Conservation (phyloP, 2,113 vertebrate genomes). For the Mus pahari region DNA sequence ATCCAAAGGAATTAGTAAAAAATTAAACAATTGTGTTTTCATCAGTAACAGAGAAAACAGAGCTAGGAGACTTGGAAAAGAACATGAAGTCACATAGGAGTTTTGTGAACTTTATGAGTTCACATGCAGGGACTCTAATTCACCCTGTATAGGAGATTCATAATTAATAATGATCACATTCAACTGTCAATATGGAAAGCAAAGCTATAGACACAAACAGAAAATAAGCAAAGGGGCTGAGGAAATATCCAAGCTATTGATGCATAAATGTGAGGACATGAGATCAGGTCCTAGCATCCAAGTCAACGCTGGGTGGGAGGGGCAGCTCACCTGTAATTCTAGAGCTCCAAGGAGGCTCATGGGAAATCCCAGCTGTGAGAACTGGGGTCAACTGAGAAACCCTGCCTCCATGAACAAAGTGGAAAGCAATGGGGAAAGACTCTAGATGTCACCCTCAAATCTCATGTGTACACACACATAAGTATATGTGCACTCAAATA, state of each 20-base stretch:
- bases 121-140: not conserved
- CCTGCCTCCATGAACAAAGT: not conserved
- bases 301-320: not conserved
- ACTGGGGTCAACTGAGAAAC: not conserved
- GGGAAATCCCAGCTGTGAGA: not conserved
- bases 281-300: not conserved
- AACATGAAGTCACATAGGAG: not conserved
- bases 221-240: not conserved
- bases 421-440: not conserved
- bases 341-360: not conserved
- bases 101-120: not conserved
- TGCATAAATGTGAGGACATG: not conserved
- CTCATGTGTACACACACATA: not conserved
- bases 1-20: not conserved
- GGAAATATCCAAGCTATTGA: not conserved
- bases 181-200: not conserved
- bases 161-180: not conserved
- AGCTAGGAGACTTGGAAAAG: not conserved
- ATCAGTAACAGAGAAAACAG: not conserved
- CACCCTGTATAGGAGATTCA: not conserved
- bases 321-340: not conserved
- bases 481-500: not conserved
- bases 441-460: not conserved
- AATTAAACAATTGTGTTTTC: not conserved
- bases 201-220: constrained; percentile 45